Evolutionary conservation across 2,888 invertebrate genomes (phyloP), one percentile per base, ranked within the genome.

Genomic region (Drosophila paracracens): DNA sequence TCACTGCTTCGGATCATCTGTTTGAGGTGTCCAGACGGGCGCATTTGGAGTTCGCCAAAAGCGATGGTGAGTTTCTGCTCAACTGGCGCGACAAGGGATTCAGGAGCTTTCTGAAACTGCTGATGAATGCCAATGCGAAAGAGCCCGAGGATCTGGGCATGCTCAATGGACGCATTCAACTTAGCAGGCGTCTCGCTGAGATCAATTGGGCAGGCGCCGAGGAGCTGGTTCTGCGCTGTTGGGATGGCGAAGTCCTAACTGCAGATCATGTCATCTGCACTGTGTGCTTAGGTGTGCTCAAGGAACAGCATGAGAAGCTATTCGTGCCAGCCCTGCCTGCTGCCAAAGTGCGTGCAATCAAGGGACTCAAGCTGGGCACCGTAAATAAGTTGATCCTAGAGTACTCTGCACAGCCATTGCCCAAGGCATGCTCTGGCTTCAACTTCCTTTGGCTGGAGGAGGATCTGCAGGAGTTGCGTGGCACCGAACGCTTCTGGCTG

Each of bases 21-120:
- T 93, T 94, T 93, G 94, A 95, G 52, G 94, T 96, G 52, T 97
- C 97, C 0, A 94, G 95, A 0, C 93, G 93, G 62, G 95, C 95
- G 0, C 93, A 95, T 48, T 92, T 94, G 1, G 95, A 95, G 74
- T 96, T 95, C 85, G 94, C 95, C 94, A 92, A 93, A 0, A 96
- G 96, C 88, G 95, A 95, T 5, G 97, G 97, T 0, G 95, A 97
- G 87, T 93, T 93, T 18, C 91, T 95, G 81, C 93, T 96, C 2
- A 95, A 96, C 89, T 98, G 97, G 97, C 96, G 96, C 79, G 94
- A 95, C 60, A 94, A 94, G 71, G 97, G 97, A 2, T 97, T 94
- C 88, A 94, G 93, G 76, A 95, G 94, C 4, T 93, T 97, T 70
- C 93, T 97, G 58, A 95, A 96, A 82, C 87, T 97, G 52, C 93